A percentile compares a stretch with the other conserved stretches of the same genome.
These are phyloP conservation scores for Brachyistius frenatus DNA, from an alignment of 2,113 vertebrate species.

Conservation along the genomic window DNA sequence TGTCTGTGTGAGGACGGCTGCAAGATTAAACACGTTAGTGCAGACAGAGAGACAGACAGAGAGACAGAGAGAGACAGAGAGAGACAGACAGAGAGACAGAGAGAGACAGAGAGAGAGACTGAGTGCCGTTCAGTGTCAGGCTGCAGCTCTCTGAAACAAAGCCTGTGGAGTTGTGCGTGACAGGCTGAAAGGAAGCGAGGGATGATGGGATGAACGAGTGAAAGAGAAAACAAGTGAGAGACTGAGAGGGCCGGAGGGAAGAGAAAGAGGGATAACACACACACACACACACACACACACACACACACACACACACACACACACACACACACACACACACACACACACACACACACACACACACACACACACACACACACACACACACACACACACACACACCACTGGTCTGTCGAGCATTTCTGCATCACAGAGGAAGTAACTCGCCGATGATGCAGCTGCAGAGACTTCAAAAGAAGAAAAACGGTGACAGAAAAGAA, in stretches of 20 bases:
- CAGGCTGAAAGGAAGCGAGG: slow-evolving; percentile 50
- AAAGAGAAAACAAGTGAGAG: slow-evolving; percentile 56
- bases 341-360: no score
- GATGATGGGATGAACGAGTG: slow-evolving; percentile 49
- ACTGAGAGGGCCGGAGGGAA: slow-evolving; percentile 27
- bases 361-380: no score
- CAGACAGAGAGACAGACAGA: slow-evolving; percentile 1
- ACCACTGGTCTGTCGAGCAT: not conserved
- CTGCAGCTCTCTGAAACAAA: slow-evolving; percentile 60
- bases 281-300: not conserved
- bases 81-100: slow-evolving; percentile 6
- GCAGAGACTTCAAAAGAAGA: no score
- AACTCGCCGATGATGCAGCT: not conserved
- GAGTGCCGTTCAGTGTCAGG: slow-evolving; percentile 70
- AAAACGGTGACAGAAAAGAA: not conserved
- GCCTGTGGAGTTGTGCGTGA: slow-evolving; percentile 45
- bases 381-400: no score
- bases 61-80: slow-evolving; percentile 2
- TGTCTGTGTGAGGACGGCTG: not conserved
- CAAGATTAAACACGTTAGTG: slow-evolving; percentile 1
- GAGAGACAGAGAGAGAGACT: slow-evolving; percentile 1
- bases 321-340: slow-evolving; percentile 4
- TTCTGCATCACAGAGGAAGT: not conserved
- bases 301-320: not conserved
- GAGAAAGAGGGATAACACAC: slow-evolving; percentile 23